These are phyloP conservation scores for Stichopus chloronotus DNA, from an alignment of 35 echinoderm and acorn worm genomes.

Conservation along the genomic window DNA sequence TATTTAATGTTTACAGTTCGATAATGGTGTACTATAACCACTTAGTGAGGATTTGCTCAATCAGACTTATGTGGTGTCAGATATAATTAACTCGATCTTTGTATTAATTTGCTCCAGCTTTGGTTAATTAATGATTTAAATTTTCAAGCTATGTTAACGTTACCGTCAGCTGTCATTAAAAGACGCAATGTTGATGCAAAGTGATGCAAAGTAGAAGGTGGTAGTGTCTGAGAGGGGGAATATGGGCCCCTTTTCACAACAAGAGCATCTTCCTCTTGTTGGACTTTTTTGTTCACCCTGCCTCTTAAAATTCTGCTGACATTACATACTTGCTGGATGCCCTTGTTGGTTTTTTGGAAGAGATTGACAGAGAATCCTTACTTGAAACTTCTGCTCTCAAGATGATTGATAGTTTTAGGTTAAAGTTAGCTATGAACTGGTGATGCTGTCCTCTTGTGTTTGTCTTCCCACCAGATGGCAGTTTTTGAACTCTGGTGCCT, in stretches of 20 bases:
- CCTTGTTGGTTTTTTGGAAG: conserved; percentile 65
- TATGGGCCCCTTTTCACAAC: conserved; percentile 60
- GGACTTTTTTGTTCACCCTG: conserved; percentile 71
- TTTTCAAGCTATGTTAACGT: too few relatives aligned
- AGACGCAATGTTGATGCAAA: too few relatives aligned
- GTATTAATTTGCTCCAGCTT: too few relatives aligned
- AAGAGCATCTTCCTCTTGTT: conserved; percentile 75
- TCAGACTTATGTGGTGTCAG: too few relatives aligned
- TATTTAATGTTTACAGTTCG: too few relatives aligned
- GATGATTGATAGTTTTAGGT: conserved; percentile 58
- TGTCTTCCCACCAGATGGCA: conserved; percentile 65
- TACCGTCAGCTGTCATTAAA: too few relatives aligned
- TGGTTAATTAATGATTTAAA: too few relatives aligned
- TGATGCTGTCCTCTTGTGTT: conserved; percentile 69
- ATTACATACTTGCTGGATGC: conserved; percentile 71
- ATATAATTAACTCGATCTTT: too few relatives aligned
- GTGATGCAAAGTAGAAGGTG: too few relatives aligned
- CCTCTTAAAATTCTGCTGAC: conserved; percentile 62
- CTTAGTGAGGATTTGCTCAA: too few relatives aligned
- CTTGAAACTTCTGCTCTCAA: conserved; percentile 72
- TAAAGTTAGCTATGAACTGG: conserved; percentile 59
- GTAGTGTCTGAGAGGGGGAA: too few relatives aligned
- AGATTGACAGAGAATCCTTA: conserved; percentile 76
- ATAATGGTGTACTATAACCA: too few relatives aligned
- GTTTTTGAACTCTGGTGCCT: conserved; percentile 48